Evolutionary conservation across 2,888 invertebrate species (phyloP), one percentile per base, ranked within the genome.

Genomic region (Disparrhopalites patrizii): DNA sequence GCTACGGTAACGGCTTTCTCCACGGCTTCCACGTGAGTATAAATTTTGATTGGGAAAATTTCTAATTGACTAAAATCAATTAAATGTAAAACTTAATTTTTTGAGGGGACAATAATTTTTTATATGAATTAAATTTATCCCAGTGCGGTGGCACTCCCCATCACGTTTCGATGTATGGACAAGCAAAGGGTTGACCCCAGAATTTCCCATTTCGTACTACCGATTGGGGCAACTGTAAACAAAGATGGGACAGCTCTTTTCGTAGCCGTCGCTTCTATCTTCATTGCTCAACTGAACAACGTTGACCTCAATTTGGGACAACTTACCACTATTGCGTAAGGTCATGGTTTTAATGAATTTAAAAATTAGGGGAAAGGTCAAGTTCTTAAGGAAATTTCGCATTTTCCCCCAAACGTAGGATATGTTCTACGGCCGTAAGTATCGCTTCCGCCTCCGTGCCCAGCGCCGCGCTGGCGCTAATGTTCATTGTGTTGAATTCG

Each of bases 1-100:
- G 95, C 95, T 18, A 82, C 94, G 80, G 90, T 92, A 3, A 96
- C 96, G 0, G 96, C 95, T 40, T 96, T 97, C 79, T 96, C 95
- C 74, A 97, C 96, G 31, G 92, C 94, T 27, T 96, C 95, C 30
- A 90, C 90, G 87, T 84, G 78, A 73, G 62, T 50, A 18, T 28
- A 23, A 3, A 15, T 23, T 52, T 52, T n/a, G 20, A 47, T n/a
- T 43, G 4, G 4, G 20, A 43, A 43, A 13, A 43, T 4, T 36
- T 36, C 13, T 36, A 36, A 36, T 36, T n/a, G 18, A 20, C 8
- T 20, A 50, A 20, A n/a, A n/a, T n/a, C n/a, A n/a, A n/a, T n/a
- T n/a, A n/a, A n/a, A n/a, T n/a, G n/a, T n/a, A n/a, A n/a, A n/a
- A n/a, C n/a, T n/a, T n/a, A n/a, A n/a, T n/a, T n/a, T n/a, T n/a